Base-by-base conservation (phyloP, 2,113 vertebrate genomes). In the Bos indicus region DNA sequence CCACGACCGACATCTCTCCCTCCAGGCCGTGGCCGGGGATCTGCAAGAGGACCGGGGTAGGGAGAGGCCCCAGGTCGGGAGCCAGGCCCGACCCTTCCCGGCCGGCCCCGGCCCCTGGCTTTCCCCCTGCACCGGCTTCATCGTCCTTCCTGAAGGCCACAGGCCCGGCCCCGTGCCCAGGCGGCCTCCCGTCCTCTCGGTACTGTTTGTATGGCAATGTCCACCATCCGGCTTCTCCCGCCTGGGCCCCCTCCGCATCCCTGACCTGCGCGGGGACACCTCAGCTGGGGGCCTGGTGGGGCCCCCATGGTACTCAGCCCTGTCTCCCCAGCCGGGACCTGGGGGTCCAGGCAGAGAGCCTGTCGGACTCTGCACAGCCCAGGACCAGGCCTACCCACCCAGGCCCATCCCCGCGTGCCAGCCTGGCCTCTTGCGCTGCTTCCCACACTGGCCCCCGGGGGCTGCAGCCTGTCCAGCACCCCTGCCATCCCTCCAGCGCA, bases 1-100 rank as follows among this genome's bases (percentile, higher is more conserved):
- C 99, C 25, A 98, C 98, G 78, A 99, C 43, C 54, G 99, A 99
- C 99, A 99, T 99, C 98, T 99, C 99, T 57, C 99, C 99, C 96
- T 99, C 98, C 91, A 99, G 98, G 57, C 99, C 97, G 1, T 99
- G 98, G 48, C 99, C 99, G 13, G 99, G 99, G 77, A 98, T 99
- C 99, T 99, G 86, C 9, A 60, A 97, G 80, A 52, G 46, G 30
- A 74, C 67, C 11, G 0, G 36, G n/a, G 36, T 74, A 5, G 86
- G 96, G 56, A 62, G 59, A 46, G 62, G 64, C 15, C 33, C 8
- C 6, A 17, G 14, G 26, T 78, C 10, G 3, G 71, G 30, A 21
- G 48, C 43, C 51, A 26, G 40, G 64, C 10, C 30, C 46, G 11
- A 11, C 40, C 77, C 56, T 51, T 21, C 74, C 12, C 1, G 0